Conservation (phyloP, 2,113 vertebrate species). For the Eptatretus burgeri region DNA sequence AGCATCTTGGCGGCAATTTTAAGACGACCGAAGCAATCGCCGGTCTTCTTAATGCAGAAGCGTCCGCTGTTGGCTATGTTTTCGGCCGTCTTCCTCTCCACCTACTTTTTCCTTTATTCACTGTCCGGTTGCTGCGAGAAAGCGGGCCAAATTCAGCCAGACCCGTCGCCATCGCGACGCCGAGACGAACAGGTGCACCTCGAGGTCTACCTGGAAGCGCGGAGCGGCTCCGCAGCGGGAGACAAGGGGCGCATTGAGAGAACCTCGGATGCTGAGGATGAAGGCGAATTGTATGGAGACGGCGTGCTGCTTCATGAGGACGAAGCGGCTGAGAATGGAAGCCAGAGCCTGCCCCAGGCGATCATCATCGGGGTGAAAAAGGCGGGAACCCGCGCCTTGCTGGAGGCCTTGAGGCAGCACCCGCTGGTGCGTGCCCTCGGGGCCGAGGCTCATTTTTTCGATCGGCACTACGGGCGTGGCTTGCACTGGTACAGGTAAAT, state of each 20-base stretch:
- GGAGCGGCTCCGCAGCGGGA: background rate
- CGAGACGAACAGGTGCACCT: background rate
- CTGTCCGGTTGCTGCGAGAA: background rate
- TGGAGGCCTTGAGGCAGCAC: constrained; percentile 68
- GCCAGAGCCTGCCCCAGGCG: constrained; percentile 61
- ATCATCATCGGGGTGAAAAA: constrained; percentile 96
- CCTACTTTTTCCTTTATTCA: background rate
- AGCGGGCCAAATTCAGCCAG: background rate
- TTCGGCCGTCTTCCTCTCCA: background rate
- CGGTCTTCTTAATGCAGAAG: background rate
- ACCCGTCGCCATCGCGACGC: background rate
- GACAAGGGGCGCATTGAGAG: background rate
- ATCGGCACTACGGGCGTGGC: constrained; percentile 78
- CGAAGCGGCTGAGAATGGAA: background rate
- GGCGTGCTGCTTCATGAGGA: background rate
- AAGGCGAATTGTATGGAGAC: background rate
- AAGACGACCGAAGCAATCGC: background rate
- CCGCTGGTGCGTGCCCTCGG: constrained; percentile 82
- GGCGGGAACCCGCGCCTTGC: constrained; percentile 62
- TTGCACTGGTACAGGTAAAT: constrained; percentile 94
- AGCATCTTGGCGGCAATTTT: background rate
- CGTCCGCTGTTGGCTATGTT: background rate
- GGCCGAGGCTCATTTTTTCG: constrained; percentile 88
- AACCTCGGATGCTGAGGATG: constrained; percentile 1
- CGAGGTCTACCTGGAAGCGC: background rate